Evolutionary conservation across 2,113 vertebrate genomes (phyloP), one percentile per base, ranked within the genome.

Genomic region (Tragulus kanchil): DNA sequence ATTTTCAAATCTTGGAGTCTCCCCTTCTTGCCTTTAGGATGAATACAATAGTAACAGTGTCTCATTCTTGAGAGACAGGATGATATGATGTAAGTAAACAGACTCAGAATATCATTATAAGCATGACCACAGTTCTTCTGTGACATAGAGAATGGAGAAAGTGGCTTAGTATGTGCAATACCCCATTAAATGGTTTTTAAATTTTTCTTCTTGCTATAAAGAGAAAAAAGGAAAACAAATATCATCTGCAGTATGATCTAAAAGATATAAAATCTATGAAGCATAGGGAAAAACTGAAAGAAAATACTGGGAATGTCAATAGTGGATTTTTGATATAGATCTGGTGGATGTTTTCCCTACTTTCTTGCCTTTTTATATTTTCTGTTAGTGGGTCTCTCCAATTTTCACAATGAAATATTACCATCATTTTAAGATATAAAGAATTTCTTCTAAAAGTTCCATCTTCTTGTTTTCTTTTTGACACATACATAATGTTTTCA

Each of bases 21-120:
- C 85, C 77, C 81, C 81, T 73, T 85, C 81, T 73, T 85, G 36
- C n/a, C 73, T 71, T 5, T 89, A 85, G 91, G 85, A 91, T 59
- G 3, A 50, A 7, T 14, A 54, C 9, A 61, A 50, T 48, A 88
- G 15, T 64, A 48, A 42, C 3, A 83, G 78, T n/a, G 21, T 36
- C 50, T 93, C n/a, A 31, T 25, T 62, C 54, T 56, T 89, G 58
- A 83, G 69, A 75, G 8, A 81, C n/a, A 28, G 3, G 90, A 92
- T 69, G 48, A 65, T 42, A 75, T 42, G n/a, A 50, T 25, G 11
- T 15, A 52, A 19, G 4, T 42, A 75, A 85, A 88, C 62, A 67
- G 28, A 56, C n/a, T 69, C 59, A 90, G 65, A 86, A 65, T 73
- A 50, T 67, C 36, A 25, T 26, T 65, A 83, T 82, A 64, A 93